Evolutionary conservation across 1,140 invertebrate genomes (phyloP).

Genomic region (Teleogryllus occipitalis): DNA sequence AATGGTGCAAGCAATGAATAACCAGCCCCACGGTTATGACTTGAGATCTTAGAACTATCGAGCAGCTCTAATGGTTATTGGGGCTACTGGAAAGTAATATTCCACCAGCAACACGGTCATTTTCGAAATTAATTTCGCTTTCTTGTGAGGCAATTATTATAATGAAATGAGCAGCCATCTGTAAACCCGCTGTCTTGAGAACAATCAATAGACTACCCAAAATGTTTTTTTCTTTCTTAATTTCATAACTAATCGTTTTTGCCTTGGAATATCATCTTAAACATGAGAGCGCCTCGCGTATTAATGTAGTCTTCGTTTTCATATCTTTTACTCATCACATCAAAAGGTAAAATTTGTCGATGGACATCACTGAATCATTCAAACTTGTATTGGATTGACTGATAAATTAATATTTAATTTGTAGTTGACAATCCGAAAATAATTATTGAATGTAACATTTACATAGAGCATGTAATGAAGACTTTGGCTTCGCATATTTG

Average conservation of each 20-base stretch:
- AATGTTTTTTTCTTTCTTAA: not conserved
- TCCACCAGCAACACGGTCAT: not conserved
- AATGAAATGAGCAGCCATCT: not conserved
- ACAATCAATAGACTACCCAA: not conserved
- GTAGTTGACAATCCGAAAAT: not conserved
- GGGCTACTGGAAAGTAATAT: constrained; percentile 1
- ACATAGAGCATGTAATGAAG: not conserved
- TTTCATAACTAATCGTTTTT: not conserved
- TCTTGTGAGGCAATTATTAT: not conserved
- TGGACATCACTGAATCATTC: too few relatives aligned
- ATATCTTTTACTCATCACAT: not conserved
- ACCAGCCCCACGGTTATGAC: not conserved
- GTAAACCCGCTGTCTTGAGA: not conserved
- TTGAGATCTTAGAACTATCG: not conserved
- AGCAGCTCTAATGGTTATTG: not conserved
- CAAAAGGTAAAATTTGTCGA: too few relatives aligned
- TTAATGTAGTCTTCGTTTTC: not conserved
- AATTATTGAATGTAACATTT: not conserved
- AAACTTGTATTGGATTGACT: too few relatives aligned
- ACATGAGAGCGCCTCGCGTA: not conserved
- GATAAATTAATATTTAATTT: not conserved
- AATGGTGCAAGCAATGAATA: not conserved
- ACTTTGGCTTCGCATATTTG: too few relatives aligned
- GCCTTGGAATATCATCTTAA: not conserved
- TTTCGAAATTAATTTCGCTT: constrained; percentile 5